Evolutionary conservation across 92 coral and sea anemone genomes (phyloP).

Genomic region (Paramuricea clavata): DNA sequence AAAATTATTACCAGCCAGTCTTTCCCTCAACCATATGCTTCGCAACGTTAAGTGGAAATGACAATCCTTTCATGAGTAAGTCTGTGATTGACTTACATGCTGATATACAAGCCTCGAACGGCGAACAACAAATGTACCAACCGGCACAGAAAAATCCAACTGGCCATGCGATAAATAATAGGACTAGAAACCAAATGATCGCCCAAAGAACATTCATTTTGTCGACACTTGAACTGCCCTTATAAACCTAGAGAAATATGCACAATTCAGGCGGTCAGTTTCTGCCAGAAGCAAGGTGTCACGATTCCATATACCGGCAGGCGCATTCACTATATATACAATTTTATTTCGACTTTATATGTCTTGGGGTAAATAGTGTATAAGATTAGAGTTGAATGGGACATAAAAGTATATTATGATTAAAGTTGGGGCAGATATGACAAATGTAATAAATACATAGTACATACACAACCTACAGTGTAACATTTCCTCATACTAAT

Average conservation of each 20-base stretch:
- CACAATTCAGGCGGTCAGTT: neutral
- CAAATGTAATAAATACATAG: too few relatives aligned
- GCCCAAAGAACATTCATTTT: conserved; percentile 97
- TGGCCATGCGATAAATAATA: conserved; percentile 97
- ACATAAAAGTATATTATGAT: too few relatives aligned
- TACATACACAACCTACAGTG: too few relatives aligned
- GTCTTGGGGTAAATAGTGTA: too few relatives aligned
- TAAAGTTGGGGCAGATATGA: too few relatives aligned
- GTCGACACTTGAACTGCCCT: neutral
- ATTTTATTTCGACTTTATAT: too few relatives aligned
- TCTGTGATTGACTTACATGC: conserved; percentile 86
- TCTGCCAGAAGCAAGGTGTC: neutral
- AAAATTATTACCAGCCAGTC: conserved; percentile 75
- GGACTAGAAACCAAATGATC: conserved; percentile 92
- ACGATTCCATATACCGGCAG: too few relatives aligned
- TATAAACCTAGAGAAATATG: neutral
- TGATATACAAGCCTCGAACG: conserved; percentile 95
- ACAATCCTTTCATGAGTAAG: conserved; percentile 92
- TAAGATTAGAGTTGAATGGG: too few relatives aligned
- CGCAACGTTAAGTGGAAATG: conserved; percentile 92
- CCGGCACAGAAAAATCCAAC: conserved; percentile 97
- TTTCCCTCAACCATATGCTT: conserved; percentile 99
- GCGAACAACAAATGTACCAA: conserved; percentile 98
- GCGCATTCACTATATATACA: too few relatives aligned
- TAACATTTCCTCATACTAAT: too few relatives aligned